Percentiles rank a stretch among this genome's conserved stretches.
These are phyloP conservation scores for Grapholita molesta DNA, from an alignment of 1,140 invertebrate species.

Conservation along the genomic window DNA sequence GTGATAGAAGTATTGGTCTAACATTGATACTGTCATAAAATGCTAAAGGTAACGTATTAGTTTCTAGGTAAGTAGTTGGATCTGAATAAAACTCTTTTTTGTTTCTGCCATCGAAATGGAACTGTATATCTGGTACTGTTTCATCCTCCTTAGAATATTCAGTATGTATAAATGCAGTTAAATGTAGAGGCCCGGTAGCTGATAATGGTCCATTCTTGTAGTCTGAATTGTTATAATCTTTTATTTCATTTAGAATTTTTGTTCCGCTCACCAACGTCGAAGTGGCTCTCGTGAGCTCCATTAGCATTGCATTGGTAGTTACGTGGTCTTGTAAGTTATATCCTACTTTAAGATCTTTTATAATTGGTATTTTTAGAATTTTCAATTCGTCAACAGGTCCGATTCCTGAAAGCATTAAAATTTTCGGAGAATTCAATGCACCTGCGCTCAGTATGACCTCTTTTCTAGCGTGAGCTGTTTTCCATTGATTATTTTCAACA, in stretches of 20 bases:
- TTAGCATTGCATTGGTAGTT: slow-evolving; percentile 78
- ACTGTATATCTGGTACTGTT: slow-evolving; percentile 81
- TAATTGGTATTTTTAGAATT: slow-evolving; percentile 78
- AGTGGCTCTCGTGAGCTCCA: slow-evolving; percentile 70
- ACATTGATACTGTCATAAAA: slow-evolving; percentile 67
- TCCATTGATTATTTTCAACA: slow-evolving; percentile 75
- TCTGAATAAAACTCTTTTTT: slow-evolving; percentile 40
- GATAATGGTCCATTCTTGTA: slow-evolving; percentile 63
- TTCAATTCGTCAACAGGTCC: slow-evolving; percentile 80
- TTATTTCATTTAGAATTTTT: slow-evolving; percentile 66
- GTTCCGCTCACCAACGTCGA: slow-evolving; percentile 53
- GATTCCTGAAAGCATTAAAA: slow-evolving; percentile 86
- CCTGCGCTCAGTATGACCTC: slow-evolving; percentile 87
- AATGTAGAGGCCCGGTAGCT: slow-evolving; percentile 70
- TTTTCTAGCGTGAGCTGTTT: slow-evolving; percentile 75
- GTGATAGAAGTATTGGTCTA: slow-evolving; percentile 81
- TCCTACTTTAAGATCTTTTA: slow-evolving; percentile 83
- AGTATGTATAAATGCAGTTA: slow-evolving; percentile 75
- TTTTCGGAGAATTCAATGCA: slow-evolving; percentile 83
- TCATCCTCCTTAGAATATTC: slow-evolving; percentile 57
- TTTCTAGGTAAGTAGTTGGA: slow-evolving; percentile 38
- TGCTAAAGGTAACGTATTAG: slow-evolving; percentile 59
- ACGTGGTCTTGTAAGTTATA: slow-evolving; percentile 88
- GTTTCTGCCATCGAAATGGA: slow-evolving; percentile 52
- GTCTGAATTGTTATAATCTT: slow-evolving; percentile 56